These are phyloP conservation scores for Oreochromis mossambicus DNA, from an alignment of 2,797 vertebrate species.

Conservation along the genomic window DNA sequence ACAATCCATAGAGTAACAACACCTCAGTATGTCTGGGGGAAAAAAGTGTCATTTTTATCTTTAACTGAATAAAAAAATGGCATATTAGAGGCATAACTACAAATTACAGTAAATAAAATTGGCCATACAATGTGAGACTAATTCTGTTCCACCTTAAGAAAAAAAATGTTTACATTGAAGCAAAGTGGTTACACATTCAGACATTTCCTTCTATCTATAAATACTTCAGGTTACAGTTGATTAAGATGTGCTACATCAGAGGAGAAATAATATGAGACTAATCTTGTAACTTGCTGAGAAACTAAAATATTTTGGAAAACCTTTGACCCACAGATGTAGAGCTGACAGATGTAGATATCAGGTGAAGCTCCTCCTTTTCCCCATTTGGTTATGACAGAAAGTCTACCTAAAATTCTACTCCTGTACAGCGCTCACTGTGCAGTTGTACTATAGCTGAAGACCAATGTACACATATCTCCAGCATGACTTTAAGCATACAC, in stretches of 20 bases:
- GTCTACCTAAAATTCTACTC: background rate
- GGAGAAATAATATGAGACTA: background rate
- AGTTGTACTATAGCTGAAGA: background rate
- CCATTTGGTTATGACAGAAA: background rate
- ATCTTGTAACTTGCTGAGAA: background rate
- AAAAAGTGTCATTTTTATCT: background rate
- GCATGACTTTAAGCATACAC: background rate
- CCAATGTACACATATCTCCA: conserved; percentile 1
- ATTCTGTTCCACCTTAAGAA: background rate
- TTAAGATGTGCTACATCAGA: background rate
- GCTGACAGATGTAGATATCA: background rate
- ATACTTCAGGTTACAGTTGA: background rate
- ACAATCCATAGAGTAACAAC: background rate
- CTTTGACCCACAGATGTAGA: background rate
- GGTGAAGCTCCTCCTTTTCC: background rate
- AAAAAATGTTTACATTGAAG: background rate
- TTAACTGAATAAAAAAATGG: background rate
- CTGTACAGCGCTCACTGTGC: background rate
- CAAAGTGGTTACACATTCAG: background rate
- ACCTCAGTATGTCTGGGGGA: rapidly evolving
- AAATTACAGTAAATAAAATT: background rate
- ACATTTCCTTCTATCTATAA: background rate
- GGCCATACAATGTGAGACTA: background rate
- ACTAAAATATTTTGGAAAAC: background rate
- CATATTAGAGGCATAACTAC: background rate